Conservation (phyloP, 2,888 invertebrate genomes). For the Thymelicus sylvestris region DNA sequence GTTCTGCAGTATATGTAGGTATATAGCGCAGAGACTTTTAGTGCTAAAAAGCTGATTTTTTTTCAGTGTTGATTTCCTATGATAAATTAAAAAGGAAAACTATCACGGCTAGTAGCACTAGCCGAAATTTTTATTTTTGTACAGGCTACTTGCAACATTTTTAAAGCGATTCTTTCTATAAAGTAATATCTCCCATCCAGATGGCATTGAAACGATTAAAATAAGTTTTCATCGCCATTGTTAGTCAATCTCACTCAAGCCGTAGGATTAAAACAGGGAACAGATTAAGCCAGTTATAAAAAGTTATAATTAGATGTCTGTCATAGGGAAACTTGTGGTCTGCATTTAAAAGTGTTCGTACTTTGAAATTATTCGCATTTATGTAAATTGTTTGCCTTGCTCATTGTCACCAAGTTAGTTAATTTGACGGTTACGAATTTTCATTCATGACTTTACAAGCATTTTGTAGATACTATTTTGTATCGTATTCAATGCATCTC, state of each 20-base stretch:
- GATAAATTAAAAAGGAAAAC: too few relatives aligned
- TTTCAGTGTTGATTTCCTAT: too few relatives aligned
- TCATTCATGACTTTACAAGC: constrained; percentile 28
- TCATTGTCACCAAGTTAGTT: constrained; percentile 31
- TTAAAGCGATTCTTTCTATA: constrained; percentile 3
- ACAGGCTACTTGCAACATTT: not conserved
- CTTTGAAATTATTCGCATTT: constrained; percentile 36
- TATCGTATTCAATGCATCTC: constrained; percentile 5
- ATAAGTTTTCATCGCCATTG: constrained; percentile 36
- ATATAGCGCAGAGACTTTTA: too few relatives aligned
- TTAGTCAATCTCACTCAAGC: constrained; percentile 37
- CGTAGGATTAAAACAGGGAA: constrained; percentile 36
- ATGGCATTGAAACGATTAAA: constrained; percentile 32
- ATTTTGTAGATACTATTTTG: constrained; percentile 6
- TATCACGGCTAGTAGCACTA: too few relatives aligned
- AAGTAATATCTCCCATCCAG: constrained; percentile 17
- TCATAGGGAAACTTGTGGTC: constrained; percentile 37
- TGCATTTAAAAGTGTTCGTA: constrained; percentile 35
- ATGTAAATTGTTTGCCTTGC: constrained; percentile 37
- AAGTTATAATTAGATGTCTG: constrained; percentile 39
- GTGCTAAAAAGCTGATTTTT: too few relatives aligned
- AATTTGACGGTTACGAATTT: constrained; percentile 34
- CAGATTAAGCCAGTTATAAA: constrained; percentile 38
- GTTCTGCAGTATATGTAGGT: too few relatives aligned
- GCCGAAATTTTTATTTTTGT: not conserved